Conservation (phyloP, 2,888 invertebrate species). For the Andrena flavipes region DNA sequence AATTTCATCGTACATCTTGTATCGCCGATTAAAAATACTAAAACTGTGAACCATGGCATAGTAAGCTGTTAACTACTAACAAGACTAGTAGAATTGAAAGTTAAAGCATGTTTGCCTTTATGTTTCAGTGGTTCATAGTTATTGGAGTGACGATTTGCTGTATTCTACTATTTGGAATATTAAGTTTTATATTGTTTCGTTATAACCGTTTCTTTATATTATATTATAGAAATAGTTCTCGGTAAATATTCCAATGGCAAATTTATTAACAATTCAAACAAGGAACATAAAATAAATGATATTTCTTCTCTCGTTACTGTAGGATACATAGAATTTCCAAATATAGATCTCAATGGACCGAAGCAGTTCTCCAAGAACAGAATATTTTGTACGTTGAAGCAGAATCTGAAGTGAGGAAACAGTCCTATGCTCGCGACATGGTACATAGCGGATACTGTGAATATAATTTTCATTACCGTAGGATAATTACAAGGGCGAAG, state of each 20-base stretch:
- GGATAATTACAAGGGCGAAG: slow-evolving; percentile 65
- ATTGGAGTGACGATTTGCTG: slow-evolving; percentile 14
- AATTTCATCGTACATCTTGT: slow-evolving; percentile 41
- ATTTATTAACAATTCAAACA: not conserved
- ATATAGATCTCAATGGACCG: slow-evolving; percentile 63
- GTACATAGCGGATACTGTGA: not conserved
- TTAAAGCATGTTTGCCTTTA: not conserved
- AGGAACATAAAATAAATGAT: not conserved
- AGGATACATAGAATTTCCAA: slow-evolving; percentile 37
- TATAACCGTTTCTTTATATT: slow-evolving; percentile 2
- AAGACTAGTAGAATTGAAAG: not conserved
- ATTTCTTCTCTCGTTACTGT: not conserved
- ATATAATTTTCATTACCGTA: slow-evolving; percentile 40
- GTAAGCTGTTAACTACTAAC: slow-evolving; percentile 3
- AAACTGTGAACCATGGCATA: not conserved
- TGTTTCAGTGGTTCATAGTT: slow-evolving; percentile 53
- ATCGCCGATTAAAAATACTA: not conserved
- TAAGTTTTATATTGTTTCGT: slow-evolving; percentile 28
- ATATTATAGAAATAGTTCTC: not conserved
- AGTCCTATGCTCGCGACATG: not conserved
- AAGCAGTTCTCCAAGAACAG: slow-evolving; percentile 70
- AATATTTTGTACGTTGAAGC: slow-evolving; percentile 77
- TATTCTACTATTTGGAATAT: slow-evolving; percentile 42
- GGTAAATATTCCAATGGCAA: slow-evolving; percentile 4
- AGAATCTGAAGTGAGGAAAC: slow-evolving; percentile 72